Base-by-base conservation (phyloP, 2,113 vertebrate species). In the Capreolus pygargus region DNA sequence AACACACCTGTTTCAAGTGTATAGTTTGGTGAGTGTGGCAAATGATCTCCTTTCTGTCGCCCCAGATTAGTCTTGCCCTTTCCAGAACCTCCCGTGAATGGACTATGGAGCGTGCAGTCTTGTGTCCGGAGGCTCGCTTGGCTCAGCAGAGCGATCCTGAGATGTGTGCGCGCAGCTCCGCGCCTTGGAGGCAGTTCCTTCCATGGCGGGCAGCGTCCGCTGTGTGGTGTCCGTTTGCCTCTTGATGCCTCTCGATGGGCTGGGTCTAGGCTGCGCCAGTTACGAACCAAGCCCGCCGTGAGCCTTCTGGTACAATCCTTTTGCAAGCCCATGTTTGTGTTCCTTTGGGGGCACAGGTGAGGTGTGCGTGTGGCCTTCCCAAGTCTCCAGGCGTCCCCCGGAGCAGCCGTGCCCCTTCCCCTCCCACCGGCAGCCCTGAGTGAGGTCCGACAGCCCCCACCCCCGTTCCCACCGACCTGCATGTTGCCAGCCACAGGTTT, bases 151-250 rank as follows among this genome's bases (percentile, higher is more conserved):
- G 19, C 28, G 12, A 16, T 15, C 8, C 86, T 15, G 45, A 87
- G 58, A 25, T 11, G 12, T 13, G 0, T 36, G 6, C 19, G 0
- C 0, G 15, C 12, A 5, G 58, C 60, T 21, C 52, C 0, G 3
- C 1, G 11, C 15, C 8, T 21, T 4, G 1, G 30, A 47, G 23
- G 3, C 10, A 9, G 16, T 54, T 30, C 64, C 50, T 95, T 27
- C 21, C 2, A 8, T 27, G 33, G 55, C 8, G 39, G 55, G 76
- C 8, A 30, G n/a, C 15, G 1, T 23, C 79, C 60, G 15, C 2
- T 43, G 12, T 45, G 55, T 14, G 33, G 6, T 1, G 27, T 33
- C 19, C 4, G 57, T 61, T 81, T 70, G 64, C 70, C 64, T 67
- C 9, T 5, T 0, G n/a, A 2, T 21, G 76, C 16, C 52, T 70